Percentiles rank a stretch among this genome's conserved stretches.
phyloP scores from a whole-genome alignment of 1,140 invertebrate species.

The Sitophilus oryzae region DNA sequence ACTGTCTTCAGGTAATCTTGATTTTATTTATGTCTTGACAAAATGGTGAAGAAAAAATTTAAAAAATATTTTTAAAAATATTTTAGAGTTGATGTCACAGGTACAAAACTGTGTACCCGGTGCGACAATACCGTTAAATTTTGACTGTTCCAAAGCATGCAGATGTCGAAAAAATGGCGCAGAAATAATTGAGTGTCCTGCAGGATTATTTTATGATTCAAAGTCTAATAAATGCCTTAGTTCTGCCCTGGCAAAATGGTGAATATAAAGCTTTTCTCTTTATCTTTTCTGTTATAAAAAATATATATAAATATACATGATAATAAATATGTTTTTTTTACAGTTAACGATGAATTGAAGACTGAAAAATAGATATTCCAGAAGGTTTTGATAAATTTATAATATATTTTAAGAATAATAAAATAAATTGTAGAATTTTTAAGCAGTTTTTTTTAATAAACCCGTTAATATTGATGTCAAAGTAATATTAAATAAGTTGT shows the following conservation, averaged over 20 bases:
- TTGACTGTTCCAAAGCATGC: constrained; percentile 28
- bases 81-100: constrained; percentile 26
- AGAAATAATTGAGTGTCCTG: constrained; percentile 32
- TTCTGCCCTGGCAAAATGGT: constrained; percentile 28
- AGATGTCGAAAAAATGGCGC: constrained; percentile 25
- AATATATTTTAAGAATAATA: too few species aligned
- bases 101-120: constrained; percentile 28
- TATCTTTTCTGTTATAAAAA: too few species aligned
- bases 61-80: too few species aligned
- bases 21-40: not conserved
- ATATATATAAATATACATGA: too few species aligned
- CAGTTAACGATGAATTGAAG: too few species aligned
- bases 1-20: constrained; percentile 20
- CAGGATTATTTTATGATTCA: constrained; percentile 30
- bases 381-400: too few species aligned
- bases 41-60: not conserved
- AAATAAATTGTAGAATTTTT: too few species aligned
- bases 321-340: too few species aligned
- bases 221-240: constrained; percentile 26
- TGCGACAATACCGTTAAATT: constrained; percentile 25
- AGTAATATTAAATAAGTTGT: too few species aligned
- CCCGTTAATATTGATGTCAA: too few species aligned
- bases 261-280: constrained; percentile 3
- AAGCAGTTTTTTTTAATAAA: too few species aligned
- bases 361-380: too few species aligned